phyloP scores from a whole-genome alignment of 2,113 vertebrate species.

The Leiothrix lutea region DNA sequence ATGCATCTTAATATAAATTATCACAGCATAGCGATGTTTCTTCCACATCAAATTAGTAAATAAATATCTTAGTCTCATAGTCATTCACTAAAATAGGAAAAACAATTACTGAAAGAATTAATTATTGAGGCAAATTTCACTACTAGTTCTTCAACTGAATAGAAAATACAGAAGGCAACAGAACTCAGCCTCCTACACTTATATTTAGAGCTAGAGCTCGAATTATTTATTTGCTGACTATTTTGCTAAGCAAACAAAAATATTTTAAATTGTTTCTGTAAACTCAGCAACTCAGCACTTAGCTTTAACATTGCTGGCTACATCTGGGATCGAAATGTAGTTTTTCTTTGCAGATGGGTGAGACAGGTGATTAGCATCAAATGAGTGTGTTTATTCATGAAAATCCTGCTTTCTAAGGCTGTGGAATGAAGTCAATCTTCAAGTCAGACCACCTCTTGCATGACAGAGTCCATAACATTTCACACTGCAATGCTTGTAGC shows the following conservation, averaged over 20 bases:
- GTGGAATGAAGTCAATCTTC: neutral
- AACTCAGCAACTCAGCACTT: neutral
- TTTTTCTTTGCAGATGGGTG: neutral
- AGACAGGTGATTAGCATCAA: neutral
- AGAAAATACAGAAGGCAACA: neutral
- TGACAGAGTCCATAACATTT: neutral
- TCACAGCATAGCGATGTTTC: neutral
- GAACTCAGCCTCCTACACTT: neutral
- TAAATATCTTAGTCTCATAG: neutral
- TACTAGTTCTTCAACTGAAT: neutral
- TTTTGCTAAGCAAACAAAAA: constrained; percentile 3
- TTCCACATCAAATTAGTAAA: neutral
- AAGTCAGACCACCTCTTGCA: neutral
- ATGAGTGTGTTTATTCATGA: neutral
- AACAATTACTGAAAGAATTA: neutral
- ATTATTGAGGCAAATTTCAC: neutral
- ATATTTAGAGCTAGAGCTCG: neutral
- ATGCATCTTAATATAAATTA: neutral
- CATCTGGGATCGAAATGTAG: neutral
- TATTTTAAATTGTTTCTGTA: neutral
- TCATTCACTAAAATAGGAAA: neutral
- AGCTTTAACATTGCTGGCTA: neutral
- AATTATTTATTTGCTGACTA: neutral
- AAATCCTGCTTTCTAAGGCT: neutral
- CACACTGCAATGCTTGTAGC: neutral